Base-by-base conservation (phyloP, 2,113 vertebrate genomes). In the Corydoras maculifer region DNA sequence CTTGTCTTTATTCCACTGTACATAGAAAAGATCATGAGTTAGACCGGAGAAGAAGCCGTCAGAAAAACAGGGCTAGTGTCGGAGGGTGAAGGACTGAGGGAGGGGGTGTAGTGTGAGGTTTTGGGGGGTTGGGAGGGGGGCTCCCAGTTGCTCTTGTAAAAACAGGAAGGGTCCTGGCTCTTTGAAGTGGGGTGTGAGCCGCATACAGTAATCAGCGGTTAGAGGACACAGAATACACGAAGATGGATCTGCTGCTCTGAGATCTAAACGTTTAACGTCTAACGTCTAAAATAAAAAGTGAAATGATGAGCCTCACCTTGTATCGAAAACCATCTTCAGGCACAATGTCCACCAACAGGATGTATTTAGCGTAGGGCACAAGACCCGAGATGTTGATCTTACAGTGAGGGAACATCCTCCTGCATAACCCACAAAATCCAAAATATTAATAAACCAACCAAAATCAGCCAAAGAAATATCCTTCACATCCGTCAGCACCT, bases 371-470 rank as follows among this genome's bases (percentile, higher is more conserved):
- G 55, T 92, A 94, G 0, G 93, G 92, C 72, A 93, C 84, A 62
- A 96, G 88, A 29, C 93, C 92, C 0, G 90, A 87, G 0, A 96
- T 85, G 68, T 86, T 90, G 68, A 95, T 89, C 82, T 96, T 96
- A 78, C 93, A 94, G 72, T 95, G 93, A n/a, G 93, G 93, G 73
- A 96, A 96, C 93, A 95, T 95, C 70, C 93, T 86, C 85, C 94
- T 96, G 84, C 31, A 81, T 77, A n/a, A 78, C 11, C 53, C 3
- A 75, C 10, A 6, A 5, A 4, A 2, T 73, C 9, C 30, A 0
- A 3, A 55, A 13, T 11, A 2, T 51, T 51, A 51, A 51, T 9
- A 51, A 51, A 51, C 11, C 11, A 7, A 9, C 49, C 49, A 55
- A 55, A 25, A 25, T 25, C 18, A 25, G 18, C 18, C 18, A 25